Evolutionary conservation across 2,888 invertebrate genomes (phyloP).

Genomic region (Sicus ferrugineus): DNA sequence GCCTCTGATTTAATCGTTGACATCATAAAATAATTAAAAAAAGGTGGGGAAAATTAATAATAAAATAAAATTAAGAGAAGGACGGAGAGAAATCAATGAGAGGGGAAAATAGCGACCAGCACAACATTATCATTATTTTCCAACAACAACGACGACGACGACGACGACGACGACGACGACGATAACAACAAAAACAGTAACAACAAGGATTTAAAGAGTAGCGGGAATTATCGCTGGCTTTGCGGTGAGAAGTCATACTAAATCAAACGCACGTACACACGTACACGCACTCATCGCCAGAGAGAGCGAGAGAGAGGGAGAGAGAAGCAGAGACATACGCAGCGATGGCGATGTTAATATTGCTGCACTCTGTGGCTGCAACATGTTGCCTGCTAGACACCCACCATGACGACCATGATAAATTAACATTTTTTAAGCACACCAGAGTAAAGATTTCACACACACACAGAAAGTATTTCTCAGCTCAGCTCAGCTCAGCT

Average conservation of each 20-base stretch:
- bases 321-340: background rate
- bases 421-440: constrained; percentile 58
- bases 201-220: too few relatives aligned
- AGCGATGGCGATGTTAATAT: background rate
- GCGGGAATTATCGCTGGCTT: background rate
- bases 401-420: constrained; percentile 42
- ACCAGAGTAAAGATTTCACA: constrained; percentile 57
- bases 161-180: background rate
- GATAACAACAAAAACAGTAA: background rate
- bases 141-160: background rate
- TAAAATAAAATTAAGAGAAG: background rate
- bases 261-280: background rate
- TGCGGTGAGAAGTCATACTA: background rate
- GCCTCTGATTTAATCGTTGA: background rate
- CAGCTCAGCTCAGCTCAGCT: background rate
- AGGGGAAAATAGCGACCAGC: background rate
- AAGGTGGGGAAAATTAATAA: constrained; percentile 9
- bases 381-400: background rate
- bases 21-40: background rate
- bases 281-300: background rate
- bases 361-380: constrained; percentile 4
- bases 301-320: background rate
- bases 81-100: background rate
- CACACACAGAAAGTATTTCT: too few relatives aligned
- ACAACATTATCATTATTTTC: too few relatives aligned